Conservation (phyloP, 2,113 vertebrate genomes). For the Chrysemys picta region DNA sequence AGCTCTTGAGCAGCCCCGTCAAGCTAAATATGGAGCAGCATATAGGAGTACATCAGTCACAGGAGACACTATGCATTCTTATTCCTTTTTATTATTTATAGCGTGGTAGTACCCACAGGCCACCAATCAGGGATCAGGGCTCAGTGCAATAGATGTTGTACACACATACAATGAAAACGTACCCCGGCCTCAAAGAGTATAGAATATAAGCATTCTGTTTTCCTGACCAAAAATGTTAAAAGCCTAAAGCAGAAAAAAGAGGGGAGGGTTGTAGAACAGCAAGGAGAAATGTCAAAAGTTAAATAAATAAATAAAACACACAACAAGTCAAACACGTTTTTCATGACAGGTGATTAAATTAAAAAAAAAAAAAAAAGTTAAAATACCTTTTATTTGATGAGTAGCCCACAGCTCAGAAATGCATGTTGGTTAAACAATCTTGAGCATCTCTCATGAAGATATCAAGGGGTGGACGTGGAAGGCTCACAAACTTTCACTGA, state of each 20-base stretch:
- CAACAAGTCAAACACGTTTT: background rate
- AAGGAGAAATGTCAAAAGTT: background rate
- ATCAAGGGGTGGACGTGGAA: background rate
- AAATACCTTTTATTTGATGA: constrained; percentile 12
- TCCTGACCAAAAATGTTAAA: background rate
- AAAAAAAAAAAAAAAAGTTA: background rate
- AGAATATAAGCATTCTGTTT: background rate
- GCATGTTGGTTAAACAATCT: background rate
- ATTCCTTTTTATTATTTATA: background rate
- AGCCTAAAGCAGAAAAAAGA: background rate
- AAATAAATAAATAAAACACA: background rate
- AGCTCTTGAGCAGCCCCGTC: background rate
- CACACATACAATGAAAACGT: background rate
- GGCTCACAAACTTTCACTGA: constrained; percentile 32
- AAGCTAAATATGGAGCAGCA: background rate
- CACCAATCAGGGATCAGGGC: background rate
- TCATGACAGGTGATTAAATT: background rate
- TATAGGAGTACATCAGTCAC: background rate
- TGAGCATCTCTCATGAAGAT: background rate
- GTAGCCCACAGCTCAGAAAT: background rate
- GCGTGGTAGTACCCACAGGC: background rate
- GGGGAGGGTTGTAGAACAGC: background rate
- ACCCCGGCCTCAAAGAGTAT: background rate
- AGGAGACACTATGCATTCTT: background rate
- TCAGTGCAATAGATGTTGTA: background rate